Percentiles rank a stretch among this genome's conserved stretches.
phyloP scores from a whole-genome alignment of 1,140 invertebrate genomes.

The Oryctes rhinoceros region DNA sequence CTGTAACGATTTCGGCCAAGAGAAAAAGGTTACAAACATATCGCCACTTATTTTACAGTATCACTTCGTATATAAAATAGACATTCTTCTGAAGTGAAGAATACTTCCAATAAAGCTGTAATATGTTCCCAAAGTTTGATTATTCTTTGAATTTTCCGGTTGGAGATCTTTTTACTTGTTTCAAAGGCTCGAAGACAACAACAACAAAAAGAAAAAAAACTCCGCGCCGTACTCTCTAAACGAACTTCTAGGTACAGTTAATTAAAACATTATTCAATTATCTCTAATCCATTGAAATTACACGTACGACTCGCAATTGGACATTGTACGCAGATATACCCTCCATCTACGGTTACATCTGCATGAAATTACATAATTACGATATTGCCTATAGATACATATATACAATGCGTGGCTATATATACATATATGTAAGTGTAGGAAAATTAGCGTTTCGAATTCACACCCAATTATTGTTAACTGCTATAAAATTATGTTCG shows the following conservation, averaged over 20 bases:
- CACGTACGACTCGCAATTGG: not conserved
- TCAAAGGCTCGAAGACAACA: too few relatives aligned
- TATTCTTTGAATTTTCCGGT: too few relatives aligned
- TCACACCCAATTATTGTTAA: slow-evolving; percentile 15
- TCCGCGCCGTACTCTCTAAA: too few relatives aligned
- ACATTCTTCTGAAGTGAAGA: too few relatives aligned
- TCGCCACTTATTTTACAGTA: too few relatives aligned
- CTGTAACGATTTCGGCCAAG: too few relatives aligned
- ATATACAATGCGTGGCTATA: not conserved
- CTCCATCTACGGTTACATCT: not conserved
- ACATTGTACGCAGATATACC: not conserved
- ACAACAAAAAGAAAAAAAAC: too few relatives aligned
- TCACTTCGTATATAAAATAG: too few relatives aligned
- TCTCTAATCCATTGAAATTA: not conserved
- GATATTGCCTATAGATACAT: not conserved
- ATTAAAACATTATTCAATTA: slow-evolving; percentile 20
- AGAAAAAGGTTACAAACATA: too few relatives aligned
- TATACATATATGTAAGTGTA: not conserved
- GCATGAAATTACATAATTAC: slow-evolving; percentile 2
- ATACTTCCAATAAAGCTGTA: too few relatives aligned
- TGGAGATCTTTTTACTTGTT: too few relatives aligned
- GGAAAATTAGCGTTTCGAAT: not conserved
- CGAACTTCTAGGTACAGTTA: not conserved
- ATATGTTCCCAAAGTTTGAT: too few relatives aligned
- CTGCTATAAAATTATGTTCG: not conserved